Conservation (phyloP, 1,140 invertebrate genomes). For the Zaprionus ghesquierei region DNA sequence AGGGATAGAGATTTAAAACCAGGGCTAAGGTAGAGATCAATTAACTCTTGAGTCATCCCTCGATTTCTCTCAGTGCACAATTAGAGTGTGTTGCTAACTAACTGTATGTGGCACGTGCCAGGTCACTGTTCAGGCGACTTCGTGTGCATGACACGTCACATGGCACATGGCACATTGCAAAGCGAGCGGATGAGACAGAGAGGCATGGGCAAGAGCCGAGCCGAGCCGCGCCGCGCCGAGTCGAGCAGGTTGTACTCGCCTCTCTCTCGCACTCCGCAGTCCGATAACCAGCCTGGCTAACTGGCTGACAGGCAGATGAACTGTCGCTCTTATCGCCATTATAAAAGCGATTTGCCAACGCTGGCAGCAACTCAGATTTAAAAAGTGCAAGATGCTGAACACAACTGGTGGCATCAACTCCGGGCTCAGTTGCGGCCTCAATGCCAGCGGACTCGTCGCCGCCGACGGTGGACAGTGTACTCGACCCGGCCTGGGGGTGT, state of each 20-base stretch:
- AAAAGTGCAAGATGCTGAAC: constrained; percentile 38
- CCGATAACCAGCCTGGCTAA: constrained; percentile 6
- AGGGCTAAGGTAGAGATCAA: no score
- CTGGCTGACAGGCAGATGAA: background rate
- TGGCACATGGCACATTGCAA: background rate
- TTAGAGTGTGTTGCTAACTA: background rate
- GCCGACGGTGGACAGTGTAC: background rate
- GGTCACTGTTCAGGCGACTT: background rate
- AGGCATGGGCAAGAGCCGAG: background rate
- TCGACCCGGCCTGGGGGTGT: constrained; percentile 31
- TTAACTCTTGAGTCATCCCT: background rate
- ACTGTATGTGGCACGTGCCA: constrained; percentile 3
- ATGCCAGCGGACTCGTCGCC: background rate
- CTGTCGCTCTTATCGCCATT: constrained; percentile 50
- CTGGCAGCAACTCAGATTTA: constrained; percentile 25
- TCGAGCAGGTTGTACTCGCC: background rate
- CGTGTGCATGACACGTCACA: background rate
- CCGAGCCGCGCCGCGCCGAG: no score
- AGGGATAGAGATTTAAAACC: no score
- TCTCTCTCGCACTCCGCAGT: background rate
- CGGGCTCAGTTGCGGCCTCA: background rate
- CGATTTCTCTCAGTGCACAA: background rate
- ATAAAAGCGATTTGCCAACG: constrained; percentile 50
- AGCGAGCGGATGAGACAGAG: background rate
- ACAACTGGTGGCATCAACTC: background rate